Percentiles rank a stretch among this genome's conserved stretches.
phyloP scores from a whole-genome alignment of 2,797 vertebrate genomes.

The Sebastes oblongus region DNA sequence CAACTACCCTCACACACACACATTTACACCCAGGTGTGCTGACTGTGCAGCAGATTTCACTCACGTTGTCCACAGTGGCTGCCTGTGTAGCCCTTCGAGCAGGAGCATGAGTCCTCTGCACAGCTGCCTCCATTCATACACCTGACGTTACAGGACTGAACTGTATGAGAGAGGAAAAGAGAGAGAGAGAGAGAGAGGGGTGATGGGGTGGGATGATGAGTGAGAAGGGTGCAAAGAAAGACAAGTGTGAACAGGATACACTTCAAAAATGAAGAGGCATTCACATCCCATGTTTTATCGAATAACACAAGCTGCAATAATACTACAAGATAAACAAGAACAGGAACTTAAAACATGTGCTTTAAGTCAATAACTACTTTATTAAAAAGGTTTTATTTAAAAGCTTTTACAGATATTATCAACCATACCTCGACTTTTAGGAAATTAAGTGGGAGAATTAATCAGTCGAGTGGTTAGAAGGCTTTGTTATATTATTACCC shows the following conservation, averaged over 20 bases:
- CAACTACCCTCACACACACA: background rate
- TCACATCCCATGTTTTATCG: background rate
- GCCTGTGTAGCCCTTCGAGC: constrained; percentile 89
- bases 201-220: background rate
- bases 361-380: background rate
- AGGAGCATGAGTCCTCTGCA: constrained; percentile 85
- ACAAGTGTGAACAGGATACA: background rate
- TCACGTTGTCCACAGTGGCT: constrained; percentile 92
- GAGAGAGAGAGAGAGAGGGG: background rate
- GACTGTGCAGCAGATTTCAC: constrained; percentile 60
- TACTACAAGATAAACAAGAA: background rate
- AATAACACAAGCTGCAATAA: background rate
- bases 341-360: background rate
- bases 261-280: background rate
- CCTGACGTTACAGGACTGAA: constrained; percentile 87
- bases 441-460: background rate
- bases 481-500: background rate
- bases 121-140: constrained; percentile 94
- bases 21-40: background rate
- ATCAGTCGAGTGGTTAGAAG: background rate
- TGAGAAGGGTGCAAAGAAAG: background rate
- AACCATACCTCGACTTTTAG: background rate
- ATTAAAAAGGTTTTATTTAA: background rate
- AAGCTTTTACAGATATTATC: background rate
- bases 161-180: constrained; percentile 65